phyloP scores from a whole-genome alignment of 1,140 invertebrate genomes.

The Batillaria attramentaria region DNA sequence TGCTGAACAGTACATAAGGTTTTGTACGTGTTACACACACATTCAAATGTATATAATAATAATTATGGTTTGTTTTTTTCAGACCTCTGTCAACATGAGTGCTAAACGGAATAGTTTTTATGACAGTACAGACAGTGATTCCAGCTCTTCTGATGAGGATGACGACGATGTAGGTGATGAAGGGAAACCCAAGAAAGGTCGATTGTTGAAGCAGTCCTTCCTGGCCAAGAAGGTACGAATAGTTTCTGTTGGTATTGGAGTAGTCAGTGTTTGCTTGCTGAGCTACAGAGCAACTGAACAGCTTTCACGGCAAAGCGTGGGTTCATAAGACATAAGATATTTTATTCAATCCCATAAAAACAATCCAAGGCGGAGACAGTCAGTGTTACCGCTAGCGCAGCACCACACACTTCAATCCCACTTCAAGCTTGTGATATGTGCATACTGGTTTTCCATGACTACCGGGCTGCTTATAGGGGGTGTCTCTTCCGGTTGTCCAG shows the following conservation, averaged over 20 bases:
- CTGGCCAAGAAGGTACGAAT: conserved; percentile 55
- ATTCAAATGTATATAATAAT: not conserved
- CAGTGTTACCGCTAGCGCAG: no score
- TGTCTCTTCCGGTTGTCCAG: no score
- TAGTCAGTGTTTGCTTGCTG: not conserved
- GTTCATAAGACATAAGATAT: no score
- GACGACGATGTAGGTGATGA: conserved; percentile 50
- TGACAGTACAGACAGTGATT: conserved; percentile 64
- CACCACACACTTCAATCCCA: no score
- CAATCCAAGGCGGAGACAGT: not conserved
- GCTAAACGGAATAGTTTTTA: conserved; percentile 62
- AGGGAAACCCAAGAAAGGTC: conserved; percentile 50
- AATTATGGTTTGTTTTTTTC: not conserved
- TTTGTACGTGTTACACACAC: not conserved
- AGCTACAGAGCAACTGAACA: not conserved
- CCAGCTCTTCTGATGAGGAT: conserved; percentile 60
- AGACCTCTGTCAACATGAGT: conserved; percentile 60
- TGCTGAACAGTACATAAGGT: no score
- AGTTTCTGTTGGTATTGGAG: not conserved
- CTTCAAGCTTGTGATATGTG: no score
- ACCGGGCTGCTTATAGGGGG: no score
- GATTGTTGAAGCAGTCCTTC: conserved; percentile 53
- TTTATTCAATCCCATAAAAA: no score
- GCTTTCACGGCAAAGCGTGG: not conserved
- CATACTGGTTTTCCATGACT: no score